These are phyloP conservation scores for Balearica regulorum DNA, from an alignment of 2,797 vertebrate species.

Conservation along the genomic window DNA sequence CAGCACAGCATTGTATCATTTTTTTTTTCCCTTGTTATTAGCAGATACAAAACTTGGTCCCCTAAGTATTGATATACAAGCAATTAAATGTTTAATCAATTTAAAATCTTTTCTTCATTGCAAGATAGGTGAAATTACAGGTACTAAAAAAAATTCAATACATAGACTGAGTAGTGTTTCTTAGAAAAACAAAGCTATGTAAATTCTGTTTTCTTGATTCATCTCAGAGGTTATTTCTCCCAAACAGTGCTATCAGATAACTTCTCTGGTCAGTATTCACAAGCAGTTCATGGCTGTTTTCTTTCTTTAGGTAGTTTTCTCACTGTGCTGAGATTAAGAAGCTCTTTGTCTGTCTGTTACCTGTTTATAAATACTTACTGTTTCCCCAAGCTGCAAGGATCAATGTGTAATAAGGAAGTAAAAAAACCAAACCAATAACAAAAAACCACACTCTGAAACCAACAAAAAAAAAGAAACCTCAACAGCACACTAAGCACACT, in stretches of 20 bases:
- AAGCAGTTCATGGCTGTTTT: not conserved
- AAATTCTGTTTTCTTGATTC: not conserved
- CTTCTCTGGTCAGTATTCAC: not conserved
- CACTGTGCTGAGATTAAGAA: not conserved
- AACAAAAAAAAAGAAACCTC: not conserved
- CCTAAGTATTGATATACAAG: fast-evolving
- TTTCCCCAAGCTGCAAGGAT: not conserved
- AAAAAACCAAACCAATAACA: not conserved
- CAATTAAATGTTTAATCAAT: not conserved
- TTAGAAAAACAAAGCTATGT: not conserved
- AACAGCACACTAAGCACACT: not conserved
- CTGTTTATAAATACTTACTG: not conserved
- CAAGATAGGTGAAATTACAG: not conserved
- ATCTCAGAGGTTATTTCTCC: not conserved
- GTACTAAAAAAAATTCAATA: not conserved
- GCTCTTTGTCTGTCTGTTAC: not conserved
- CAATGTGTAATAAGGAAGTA: not conserved
- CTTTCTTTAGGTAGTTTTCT: not conserved
- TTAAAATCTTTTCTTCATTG: not conserved
- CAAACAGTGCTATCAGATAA: not conserved
- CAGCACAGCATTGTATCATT: not conserved
- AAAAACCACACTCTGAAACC: too few species aligned
- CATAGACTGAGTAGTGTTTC: not conserved
- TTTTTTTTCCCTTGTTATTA: not conserved
- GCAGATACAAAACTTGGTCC: not conserved